Evolutionary conservation across 2,888 invertebrate genomes (phyloP).

Genomic region (Leuctra nigra): DNA sequence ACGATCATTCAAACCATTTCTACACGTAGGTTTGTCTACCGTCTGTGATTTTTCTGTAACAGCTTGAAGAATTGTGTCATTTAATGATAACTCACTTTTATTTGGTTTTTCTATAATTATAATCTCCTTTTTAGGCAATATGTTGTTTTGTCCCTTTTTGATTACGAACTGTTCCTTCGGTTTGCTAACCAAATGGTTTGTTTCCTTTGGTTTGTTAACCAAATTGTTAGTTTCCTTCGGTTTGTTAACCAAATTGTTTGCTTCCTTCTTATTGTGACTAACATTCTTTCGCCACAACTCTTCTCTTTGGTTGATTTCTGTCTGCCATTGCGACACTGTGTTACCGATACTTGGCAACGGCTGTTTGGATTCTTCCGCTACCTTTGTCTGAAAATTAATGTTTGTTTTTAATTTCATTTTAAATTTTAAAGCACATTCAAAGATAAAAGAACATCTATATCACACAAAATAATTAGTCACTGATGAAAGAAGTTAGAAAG

Average conservation of each 20-base stretch:
- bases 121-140: neutral
- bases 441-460: no score
- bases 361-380: no score
- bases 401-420: no score
- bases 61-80: no score
- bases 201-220: neutral
- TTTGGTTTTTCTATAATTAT: no score
- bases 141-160: neutral
- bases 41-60: no score
- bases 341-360: no score
- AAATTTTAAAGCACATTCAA: no score
- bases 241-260: neutral
- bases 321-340: constrained; percentile 26
- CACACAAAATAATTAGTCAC: no score
- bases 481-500: no score
- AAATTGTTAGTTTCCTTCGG: neutral
- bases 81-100: no score
- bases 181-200: neutral
- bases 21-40: neutral
- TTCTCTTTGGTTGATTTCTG: constrained; percentile 25
- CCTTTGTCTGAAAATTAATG: no score
- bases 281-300: constrained; percentile 20
- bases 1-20: neutral
- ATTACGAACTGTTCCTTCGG: neutral
- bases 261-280: neutral